Percentiles rank a stretch among this genome's conserved stretches.
Conservation (phyloP, 2,888 invertebrate species). For the Zeuzera pyrina region DNA sequence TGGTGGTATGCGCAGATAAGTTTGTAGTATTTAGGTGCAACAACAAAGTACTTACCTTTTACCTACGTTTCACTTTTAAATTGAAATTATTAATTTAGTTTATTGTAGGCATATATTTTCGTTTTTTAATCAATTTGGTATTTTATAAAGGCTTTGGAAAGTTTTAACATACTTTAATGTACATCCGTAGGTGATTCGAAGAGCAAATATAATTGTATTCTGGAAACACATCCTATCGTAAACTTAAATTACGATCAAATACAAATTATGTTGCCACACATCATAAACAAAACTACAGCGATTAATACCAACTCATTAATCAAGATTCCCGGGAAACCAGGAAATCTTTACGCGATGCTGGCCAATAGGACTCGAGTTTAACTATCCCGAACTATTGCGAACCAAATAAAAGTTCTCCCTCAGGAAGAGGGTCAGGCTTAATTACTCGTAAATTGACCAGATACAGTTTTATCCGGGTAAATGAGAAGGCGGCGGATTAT, state of each 20-base stretch:
- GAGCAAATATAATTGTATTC: too few relatives aligned
- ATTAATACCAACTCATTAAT: constrained; percentile 36
- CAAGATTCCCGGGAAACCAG: constrained; percentile 31
- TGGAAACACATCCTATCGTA: too few relatives aligned
- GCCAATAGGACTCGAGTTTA: constrained; percentile 53
- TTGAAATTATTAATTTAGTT: too few relatives aligned
- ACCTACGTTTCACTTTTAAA: too few relatives aligned
- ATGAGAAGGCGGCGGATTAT: constrained; percentile 47
- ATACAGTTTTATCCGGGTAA: constrained; percentile 55
- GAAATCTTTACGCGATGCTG: constrained; percentile 43
- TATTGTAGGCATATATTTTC: too few relatives aligned
- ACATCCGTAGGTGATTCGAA: too few relatives aligned
- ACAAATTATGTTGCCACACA: too few relatives aligned
- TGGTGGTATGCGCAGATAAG: background rate
- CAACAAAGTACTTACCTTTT: too few relatives aligned
- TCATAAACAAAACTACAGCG: constrained; percentile 17
- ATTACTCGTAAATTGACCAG: constrained; percentile 72
- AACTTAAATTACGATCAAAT: too few relatives aligned
- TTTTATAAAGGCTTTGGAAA: too few relatives aligned
- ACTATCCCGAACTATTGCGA: constrained; percentile 48
- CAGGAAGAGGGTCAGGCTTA: constrained; percentile 68
- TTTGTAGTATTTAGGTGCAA: background rate
- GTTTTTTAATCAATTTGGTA: too few relatives aligned
- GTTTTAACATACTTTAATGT: too few relatives aligned
- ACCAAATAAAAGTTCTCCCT: constrained; percentile 66